phyloP scores from a whole-genome alignment of 2,888 invertebrate genomes.

The Rhamphomyia laevipes region DNA sequence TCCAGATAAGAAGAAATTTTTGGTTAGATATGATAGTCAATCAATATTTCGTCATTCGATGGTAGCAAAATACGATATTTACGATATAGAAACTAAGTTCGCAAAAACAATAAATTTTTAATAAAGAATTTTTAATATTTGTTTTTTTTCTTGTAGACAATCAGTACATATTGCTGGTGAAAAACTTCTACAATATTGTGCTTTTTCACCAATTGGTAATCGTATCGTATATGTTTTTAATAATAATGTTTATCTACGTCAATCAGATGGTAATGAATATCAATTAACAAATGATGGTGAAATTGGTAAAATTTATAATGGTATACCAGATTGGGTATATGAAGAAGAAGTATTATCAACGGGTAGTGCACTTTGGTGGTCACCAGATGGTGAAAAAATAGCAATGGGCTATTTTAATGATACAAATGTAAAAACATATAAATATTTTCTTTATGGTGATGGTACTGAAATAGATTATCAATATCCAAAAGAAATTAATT shows the following conservation, averaged over 20 bases:
- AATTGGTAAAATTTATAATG: constrained; percentile 60
- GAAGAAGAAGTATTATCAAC: constrained; percentile 74
- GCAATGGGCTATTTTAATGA: constrained; percentile 66
- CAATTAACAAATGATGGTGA: constrained; percentile 51
- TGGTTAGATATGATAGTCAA: constrained; percentile 28
- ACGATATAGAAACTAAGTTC: constrained; percentile 45
- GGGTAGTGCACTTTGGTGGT: constrained; percentile 70
- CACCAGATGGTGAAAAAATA: constrained; percentile 52
- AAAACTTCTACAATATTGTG: constrained; percentile 47
- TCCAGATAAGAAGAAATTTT: constrained; percentile 28
- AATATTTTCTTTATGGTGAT: constrained; percentile 54
- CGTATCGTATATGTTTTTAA: constrained; percentile 50
- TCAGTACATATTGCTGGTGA: constrained; percentile 41
- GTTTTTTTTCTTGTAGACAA: constrained; percentile 28
- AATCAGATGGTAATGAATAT: constrained; percentile 26
- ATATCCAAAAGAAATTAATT: constrained; percentile 52
- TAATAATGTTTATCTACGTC: constrained; percentile 51
- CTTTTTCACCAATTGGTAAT: constrained; percentile 44
- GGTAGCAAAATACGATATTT: constrained; percentile 49
- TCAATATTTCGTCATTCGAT: constrained; percentile 50
- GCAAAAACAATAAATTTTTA: neutral
- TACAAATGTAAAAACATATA: constrained; percentile 49
- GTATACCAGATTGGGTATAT: constrained; percentile 86
- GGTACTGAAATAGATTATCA: constrained; percentile 45
- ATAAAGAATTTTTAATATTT: neutral